Evolutionary conservation across 1,140 invertebrate species (phyloP), one percentile per base, ranked within the genome.

Genomic region (Pseudomyrmex concolor): DNA sequence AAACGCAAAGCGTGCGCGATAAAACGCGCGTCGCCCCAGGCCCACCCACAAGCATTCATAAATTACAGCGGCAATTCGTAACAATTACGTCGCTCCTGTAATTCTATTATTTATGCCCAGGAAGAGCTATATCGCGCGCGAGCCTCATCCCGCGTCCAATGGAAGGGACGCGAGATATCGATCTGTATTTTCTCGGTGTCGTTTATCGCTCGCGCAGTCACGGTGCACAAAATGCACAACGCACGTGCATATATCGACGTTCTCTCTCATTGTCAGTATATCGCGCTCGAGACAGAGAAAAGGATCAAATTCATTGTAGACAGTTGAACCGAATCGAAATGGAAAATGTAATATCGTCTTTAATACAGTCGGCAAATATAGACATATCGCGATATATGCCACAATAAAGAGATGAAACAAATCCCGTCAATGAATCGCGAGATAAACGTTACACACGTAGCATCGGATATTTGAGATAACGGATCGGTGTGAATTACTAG

Each of bases 41-140:
- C 81, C 87, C 87, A 90, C 85, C 89, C 83, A 86, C 84, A 64
- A 63, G 54, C 57, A 34, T 1, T 45, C 82, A 84, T 90, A 89
- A 90, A 90, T 90, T 89, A 77, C 84, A 25, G 5, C 55, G 71
- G 71, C 83, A 89, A 90, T 90, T 90, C 84, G 84, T 85, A 90
- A 88, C 87, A 90, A 91, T 91, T 91, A 84, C 83, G 43, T 81
- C 59, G 17, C 50, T 71, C 51, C 68, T 60, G 67, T 84, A 87
- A 90, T 86, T 83, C 87, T 80, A 85, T 90, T 84, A 90, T 89
- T 89, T 88, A 86, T 89, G 9, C 13, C 50, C 22, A 60, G 55
- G 48, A 59, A 82, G 74, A 63, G 74, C 60, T 70, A 74, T 22
- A 34, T 34, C 34, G 34, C 76, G 62, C 51, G 50, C 45, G 48